Evolutionary conservation across 2,888 invertebrate species (phyloP).

Genomic region (Melanargia galathea): DNA sequence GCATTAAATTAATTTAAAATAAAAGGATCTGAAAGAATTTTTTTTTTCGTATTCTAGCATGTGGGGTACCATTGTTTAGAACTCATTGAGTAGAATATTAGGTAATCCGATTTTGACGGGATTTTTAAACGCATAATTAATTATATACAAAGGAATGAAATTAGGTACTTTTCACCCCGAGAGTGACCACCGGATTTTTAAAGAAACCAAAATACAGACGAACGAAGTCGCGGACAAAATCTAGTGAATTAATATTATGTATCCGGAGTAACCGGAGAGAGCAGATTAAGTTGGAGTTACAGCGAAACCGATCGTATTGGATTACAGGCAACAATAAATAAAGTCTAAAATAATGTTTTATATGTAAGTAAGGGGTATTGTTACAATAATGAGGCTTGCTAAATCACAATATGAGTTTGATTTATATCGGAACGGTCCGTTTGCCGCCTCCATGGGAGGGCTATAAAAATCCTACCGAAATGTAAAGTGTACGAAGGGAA

Average conservation of each 20-base stretch:
- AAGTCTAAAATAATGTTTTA: slow-evolving; percentile 76
- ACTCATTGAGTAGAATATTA: too few relatives aligned
- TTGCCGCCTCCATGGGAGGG: slow-evolving; percentile 76
- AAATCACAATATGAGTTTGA: slow-evolving; percentile 82
- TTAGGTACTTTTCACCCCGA: too few relatives aligned
- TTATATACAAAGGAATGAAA: too few relatives aligned
- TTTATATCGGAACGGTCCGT: slow-evolving; percentile 80
- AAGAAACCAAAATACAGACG: too few relatives aligned
- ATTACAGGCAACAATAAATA: slow-evolving; percentile 68
- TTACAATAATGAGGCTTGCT: slow-evolving; percentile 85
- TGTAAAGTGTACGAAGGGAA: slow-evolving; percentile 45
- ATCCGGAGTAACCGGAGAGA: slow-evolving; percentile 57
- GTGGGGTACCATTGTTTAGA: too few relatives aligned
- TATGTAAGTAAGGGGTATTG: slow-evolving; percentile 83
- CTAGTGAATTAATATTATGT: slow-evolving; percentile 64
- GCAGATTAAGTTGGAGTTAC: slow-evolving; percentile 50
- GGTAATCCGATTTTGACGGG: too few relatives aligned
- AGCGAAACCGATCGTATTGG: slow-evolving; percentile 58
- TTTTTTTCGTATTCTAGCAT: too few relatives aligned
- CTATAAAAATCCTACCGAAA: slow-evolving; percentile 66
- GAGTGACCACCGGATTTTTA: too few relatives aligned
- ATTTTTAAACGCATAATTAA: too few relatives aligned
- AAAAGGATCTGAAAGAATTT: too few relatives aligned
- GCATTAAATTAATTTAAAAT: too few relatives aligned
- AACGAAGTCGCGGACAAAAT: slow-evolving; percentile 41